Percentiles rank a stretch among this genome's conserved stretches.
These are phyloP conservation scores for Cheilosia vernalis DNA, from an alignment of 2,888 invertebrate species.

Conservation along the genomic window DNA sequence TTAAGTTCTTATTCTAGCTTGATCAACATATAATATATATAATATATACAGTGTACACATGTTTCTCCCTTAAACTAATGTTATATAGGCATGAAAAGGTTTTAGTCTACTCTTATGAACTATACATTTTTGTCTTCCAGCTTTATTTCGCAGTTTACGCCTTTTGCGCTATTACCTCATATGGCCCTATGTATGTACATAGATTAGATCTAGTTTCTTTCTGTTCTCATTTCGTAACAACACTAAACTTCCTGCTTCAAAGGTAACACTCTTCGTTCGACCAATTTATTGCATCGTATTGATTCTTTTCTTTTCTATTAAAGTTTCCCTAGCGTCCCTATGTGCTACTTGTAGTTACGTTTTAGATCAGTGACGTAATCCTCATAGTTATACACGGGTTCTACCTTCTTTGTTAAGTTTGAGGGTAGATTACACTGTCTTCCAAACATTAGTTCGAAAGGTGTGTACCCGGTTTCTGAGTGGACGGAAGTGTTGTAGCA, in stretches of 20 bases:
- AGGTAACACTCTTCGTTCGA: neutral
- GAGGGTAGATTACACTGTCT: neutral
- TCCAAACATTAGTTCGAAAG: conserved; percentile 13
- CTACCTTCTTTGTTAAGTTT: neutral
- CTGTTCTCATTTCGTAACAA: neutral
- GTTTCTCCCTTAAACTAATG: too few species aligned
- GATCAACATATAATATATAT: too few species aligned
- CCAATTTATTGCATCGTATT: neutral
- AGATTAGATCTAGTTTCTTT: neutral
- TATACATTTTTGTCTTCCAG: too few species aligned
- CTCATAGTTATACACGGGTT: neutral
- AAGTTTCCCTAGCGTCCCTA: too few species aligned
- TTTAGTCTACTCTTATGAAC: too few species aligned
- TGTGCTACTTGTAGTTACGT: too few species aligned
- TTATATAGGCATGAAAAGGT: too few species aligned
- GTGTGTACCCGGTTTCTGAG: conserved; percentile 3
- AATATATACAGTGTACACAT: too few species aligned
- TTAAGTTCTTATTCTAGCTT: too few species aligned
- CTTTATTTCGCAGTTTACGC: too few species aligned
- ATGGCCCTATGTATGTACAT: neutral
- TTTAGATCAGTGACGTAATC: too few species aligned
- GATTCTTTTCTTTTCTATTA: neutral
- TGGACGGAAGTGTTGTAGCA: conserved; percentile 10
- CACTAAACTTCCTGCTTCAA: neutral
- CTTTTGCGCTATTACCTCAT: too few species aligned